phyloP scores from a whole-genome alignment of 2,113 vertebrate genomes.

The Poeciliopsis turrubarensis region DNA sequence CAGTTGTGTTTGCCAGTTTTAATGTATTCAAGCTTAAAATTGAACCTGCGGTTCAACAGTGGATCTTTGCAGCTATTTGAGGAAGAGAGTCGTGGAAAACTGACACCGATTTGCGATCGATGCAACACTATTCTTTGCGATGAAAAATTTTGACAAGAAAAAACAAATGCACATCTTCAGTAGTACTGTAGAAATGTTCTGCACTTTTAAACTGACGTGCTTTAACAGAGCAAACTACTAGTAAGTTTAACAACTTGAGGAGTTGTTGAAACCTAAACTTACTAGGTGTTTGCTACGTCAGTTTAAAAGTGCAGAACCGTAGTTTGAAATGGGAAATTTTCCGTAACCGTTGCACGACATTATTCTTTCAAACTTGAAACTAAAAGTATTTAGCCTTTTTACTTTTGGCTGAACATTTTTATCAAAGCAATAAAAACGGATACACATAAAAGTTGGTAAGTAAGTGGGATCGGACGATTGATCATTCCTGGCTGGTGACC shows the following conservation, averaged over 20 bases:
- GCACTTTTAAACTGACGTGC: too few relatives aligned
- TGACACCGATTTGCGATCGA: neutral
- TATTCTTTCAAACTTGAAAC: neutral
- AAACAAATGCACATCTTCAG: neutral
- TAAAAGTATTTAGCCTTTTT: neutral
- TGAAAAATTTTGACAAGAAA: neutral
- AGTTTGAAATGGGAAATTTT: neutral
- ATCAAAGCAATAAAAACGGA: neutral
- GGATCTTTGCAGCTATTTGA: neutral
- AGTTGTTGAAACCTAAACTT: too few relatives aligned
- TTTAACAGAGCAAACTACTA: too few relatives aligned
- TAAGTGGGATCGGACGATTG: neutral
- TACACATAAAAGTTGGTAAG: neutral
- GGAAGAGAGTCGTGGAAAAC: neutral
- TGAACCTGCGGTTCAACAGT: neutral
- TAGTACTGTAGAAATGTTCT: neutral
- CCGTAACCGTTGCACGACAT: neutral
- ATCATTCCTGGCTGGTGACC: neutral
- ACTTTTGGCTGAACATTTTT: neutral
- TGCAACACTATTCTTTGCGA: neutral
- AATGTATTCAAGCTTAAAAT: conserved; percentile 3
- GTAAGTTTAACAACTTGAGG: too few relatives aligned
- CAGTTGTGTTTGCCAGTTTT: conserved; percentile 9
- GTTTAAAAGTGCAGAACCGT: neutral
- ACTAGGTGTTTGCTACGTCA: neutral